phyloP scores from a whole-genome alignment of 1,140 invertebrate genomes.

The Trachymyrmex septentrionalis region DNA sequence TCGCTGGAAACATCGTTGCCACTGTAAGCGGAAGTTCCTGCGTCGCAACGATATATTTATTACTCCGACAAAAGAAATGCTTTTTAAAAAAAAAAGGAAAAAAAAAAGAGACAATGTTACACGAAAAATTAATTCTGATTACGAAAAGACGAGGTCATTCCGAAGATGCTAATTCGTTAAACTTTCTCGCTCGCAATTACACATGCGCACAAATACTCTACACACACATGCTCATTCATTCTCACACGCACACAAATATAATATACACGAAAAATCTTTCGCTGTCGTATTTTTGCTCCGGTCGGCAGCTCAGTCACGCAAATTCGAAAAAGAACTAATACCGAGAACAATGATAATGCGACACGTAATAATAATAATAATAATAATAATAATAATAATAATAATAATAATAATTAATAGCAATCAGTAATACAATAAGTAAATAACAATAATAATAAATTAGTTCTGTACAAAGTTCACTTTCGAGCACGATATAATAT shows the following conservation, averaged over 20 bases:
- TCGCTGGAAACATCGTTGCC: neutral
- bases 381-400: constrained; percentile 77
- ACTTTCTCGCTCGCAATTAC: constrained; percentile 69
- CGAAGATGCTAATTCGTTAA: constrained; percentile 66
- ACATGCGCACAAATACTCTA: constrained; percentile 56
- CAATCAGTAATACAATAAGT: constrained; percentile 78
- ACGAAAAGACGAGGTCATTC: constrained; percentile 61
- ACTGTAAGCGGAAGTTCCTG: neutral
- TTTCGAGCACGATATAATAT: constrained; percentile 80
- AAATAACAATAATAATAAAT: constrained; percentile 87
- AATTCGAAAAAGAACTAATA: constrained; percentile 67
- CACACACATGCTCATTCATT: constrained; percentile 53
- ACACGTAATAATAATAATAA: constrained; percentile 78
- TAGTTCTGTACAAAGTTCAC: constrained; percentile 86
- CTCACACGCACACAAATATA: constrained; percentile 25
- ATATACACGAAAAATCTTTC: constrained; percentile 27
- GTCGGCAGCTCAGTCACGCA: constrained; percentile 57
- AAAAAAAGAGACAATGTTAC: neutral
- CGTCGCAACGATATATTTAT: constrained; percentile 44
- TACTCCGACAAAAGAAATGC: constrained; percentile 8
- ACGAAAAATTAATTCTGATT: constrained; percentile 52
- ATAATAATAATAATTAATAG: constrained; percentile 63
- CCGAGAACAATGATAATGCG: constrained; percentile 82
- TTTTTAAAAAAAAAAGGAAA: constrained; percentile 19
- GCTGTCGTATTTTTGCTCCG: constrained; percentile 34